Evolutionary conservation across 2,888 invertebrate genomes (phyloP), one percentile per base, ranked within the genome.

Genomic region (Apoderus coryli): DNA sequence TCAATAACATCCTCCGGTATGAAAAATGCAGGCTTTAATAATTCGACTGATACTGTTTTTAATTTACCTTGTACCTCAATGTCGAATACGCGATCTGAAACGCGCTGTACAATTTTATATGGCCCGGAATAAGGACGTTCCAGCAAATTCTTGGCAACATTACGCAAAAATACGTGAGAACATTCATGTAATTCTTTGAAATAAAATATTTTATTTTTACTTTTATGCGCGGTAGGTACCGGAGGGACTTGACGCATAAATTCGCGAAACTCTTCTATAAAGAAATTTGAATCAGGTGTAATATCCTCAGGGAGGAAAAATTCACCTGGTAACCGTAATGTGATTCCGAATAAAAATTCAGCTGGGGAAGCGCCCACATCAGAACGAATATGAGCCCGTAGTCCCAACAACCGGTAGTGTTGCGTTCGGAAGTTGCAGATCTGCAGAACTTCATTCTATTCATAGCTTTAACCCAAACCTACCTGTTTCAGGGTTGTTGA

Each of bases 251-350:
- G 29, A 7, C 22, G 22, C 29, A 29, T 29, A 23, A 24, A 29
- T 22, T 29, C 29, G 5, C 29, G 4, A 14, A 30, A 30, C 13
- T 30, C 30, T 14, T 30, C 30, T 7, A 30, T 27, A 12, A 30
- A 30, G 16, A 30, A 30, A 26, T 10, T 30, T 6, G 25, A 24
- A 26, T 30, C 25, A 5, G 30, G 30, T 11, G 30, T 27, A 10
- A 30, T 27, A n/a, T 30, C 12, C 13, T 30, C 30, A 11, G 30
- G 25, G 10, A 30, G 30, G 14, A 30, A 30, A 27, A 30, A 30
- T 27, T 30, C 30, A 11, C 30, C 30, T 11, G 30, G 30, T 6
- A 30, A 10, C 11, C 14, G 30, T 9, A 30, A 27, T 4, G 30
- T 30, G 25, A 24, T 30, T 4, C 24, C 25, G 13, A 30, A 30